These are phyloP conservation scores for Bombus superbus DNA, from an alignment of 1,140 invertebrate species.

Conservation along the genomic window DNA sequence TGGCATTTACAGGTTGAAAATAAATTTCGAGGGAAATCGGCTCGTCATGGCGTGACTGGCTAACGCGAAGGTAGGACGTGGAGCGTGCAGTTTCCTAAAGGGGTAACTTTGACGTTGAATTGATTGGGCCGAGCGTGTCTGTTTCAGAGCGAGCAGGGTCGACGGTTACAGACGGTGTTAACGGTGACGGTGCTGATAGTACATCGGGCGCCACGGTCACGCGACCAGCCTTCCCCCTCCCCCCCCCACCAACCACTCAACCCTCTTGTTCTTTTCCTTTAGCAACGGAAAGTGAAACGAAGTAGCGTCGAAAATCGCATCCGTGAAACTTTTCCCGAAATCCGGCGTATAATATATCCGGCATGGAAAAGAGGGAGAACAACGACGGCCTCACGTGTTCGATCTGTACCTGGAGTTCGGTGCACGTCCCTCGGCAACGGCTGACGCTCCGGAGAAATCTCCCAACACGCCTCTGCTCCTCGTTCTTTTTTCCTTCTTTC, in stretches of 20 bases:
- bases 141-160: conserved; percentile 40
- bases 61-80: conserved; percentile 50
- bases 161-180: conserved; percentile 19
- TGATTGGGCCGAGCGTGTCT: conserved; percentile 73
- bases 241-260: neutral
- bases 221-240: conserved; percentile 41
- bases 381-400: conserved; percentile 48
- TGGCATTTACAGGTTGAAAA: conserved; percentile 69
- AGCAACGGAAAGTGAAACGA: conserved; percentile 61
- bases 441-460: conserved; percentile 9
- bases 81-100: conserved; percentile 62
- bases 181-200: conserved; percentile 52
- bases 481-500: neutral
- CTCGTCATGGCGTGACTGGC: conserved; percentile 76
- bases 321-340: conserved; percentile 53
- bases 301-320: conserved; percentile 52
- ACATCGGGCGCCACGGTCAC: conserved; percentile 60
- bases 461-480: too few relatives aligned
- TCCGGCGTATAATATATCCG: conserved; percentile 16
- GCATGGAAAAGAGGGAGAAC: neutral
- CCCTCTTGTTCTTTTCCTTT: neutral
- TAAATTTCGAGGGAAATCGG: conserved; percentile 76
- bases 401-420: conserved; percentile 32
- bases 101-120: conserved; percentile 76
- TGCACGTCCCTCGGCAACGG: conserved; percentile 2